Conservation (phyloP, 1,140 invertebrate species). For the Drosophila trapezifrons region DNA sequence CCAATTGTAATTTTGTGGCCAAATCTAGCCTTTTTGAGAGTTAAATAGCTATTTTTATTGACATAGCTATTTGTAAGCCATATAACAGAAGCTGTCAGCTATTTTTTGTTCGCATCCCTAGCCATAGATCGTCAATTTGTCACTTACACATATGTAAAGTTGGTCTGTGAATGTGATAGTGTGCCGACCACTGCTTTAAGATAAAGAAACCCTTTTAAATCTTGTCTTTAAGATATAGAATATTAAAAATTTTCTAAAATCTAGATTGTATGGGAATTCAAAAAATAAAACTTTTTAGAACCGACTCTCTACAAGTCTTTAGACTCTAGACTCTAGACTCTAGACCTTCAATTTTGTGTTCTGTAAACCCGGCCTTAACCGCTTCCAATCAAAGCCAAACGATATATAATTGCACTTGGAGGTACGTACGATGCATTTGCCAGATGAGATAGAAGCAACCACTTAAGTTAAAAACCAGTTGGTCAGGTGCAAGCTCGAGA, state of each 20-base stretch:
- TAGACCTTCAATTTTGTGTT: not conserved
- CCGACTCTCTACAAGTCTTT: not conserved
- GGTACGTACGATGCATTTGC: not conserved
- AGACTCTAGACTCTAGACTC: too few relatives aligned
- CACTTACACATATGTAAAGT: too few relatives aligned
- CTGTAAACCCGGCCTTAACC: not conserved
- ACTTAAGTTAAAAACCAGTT: constrained; percentile 1
- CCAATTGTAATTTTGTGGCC: too few relatives aligned
- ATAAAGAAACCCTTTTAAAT: not conserved
- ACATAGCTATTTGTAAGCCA: too few relatives aligned
- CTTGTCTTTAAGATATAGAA: not conserved
- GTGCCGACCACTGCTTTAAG: not conserved
- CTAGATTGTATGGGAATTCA: too few relatives aligned
- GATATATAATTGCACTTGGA: not conserved
- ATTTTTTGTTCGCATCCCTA: too few relatives aligned
- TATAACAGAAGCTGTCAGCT: too few relatives aligned
- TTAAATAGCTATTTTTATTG: too few relatives aligned
- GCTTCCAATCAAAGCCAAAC: not conserved
- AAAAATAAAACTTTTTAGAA: not conserved
- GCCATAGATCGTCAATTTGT: too few relatives aligned
- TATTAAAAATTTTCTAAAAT: too few relatives aligned
- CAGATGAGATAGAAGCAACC: not conserved
- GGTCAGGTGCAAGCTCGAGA: not conserved
- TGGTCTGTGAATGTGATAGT: too few relatives aligned
- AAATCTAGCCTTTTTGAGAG: too few relatives aligned